Base-by-base conservation (phyloP, 2,797 vertebrate species). In the Odontamblyopus rebecca region DNA sequence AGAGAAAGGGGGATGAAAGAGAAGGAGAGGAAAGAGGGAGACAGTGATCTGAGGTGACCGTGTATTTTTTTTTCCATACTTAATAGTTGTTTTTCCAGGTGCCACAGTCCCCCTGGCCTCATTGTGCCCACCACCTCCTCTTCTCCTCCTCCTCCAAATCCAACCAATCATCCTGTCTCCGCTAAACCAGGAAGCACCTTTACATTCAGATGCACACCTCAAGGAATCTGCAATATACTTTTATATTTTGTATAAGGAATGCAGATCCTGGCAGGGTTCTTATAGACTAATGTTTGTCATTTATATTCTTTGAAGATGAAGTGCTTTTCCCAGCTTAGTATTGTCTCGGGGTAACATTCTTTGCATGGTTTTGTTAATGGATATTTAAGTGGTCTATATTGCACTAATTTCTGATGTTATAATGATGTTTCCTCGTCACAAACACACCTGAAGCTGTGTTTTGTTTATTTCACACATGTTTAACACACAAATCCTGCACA, bases 51-150 rank as follows among this genome's bases (percentile, higher is more conserved):
- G 67, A 73, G 74, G 59, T 44, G 44, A 38, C 70, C 4, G 73
- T 13, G 79, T 82, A 72, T 74, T 89, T 82, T 89, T 82, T 38
- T 86, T 85, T 82, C 82, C 79, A 77, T 69, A 69, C 69, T 77
- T 84, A 78, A 79, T 82, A 70, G 71, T 74, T 88, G 79, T 86
- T 89, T 89, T 85, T 88, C 82, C 83, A 87, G 85, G 87, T 89
- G 86, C 67, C 72, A 70, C 41, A 56, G 61, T 0, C 73, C 66
- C 72, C 63, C 68, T 30, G 1, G 70, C 67, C 29, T 30, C 62
- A 67, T 74, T 67, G 53, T 79, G 53, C 73, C 61, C 44, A 6
- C 19, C 67, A 51, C 44, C 60, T 65, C 63, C 51, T 53, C 51
- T 53, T 35, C 61, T 67, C 64, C 18, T 19, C 51, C 26, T 4